These are phyloP conservation scores for Chrysotoxum bicinctum DNA, from an alignment of 2,888 invertebrate genomes.

Conservation along the genomic window DNA sequence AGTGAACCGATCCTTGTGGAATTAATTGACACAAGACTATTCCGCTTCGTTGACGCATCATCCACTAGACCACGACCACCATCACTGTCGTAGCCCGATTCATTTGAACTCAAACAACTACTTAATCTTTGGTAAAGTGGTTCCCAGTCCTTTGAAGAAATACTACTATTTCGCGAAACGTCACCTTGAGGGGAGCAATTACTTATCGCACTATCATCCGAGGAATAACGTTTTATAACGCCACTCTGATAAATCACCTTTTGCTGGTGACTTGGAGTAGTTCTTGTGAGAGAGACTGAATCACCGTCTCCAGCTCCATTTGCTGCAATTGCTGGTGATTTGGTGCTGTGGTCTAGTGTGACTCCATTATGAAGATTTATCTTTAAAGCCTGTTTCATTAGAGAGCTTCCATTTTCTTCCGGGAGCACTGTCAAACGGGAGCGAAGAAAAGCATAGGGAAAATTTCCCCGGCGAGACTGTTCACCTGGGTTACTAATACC, in stretches of 20 bases:
- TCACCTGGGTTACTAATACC: conserved; percentile 78
- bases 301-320: conserved; percentile 73
- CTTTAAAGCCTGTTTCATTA: conserved; percentile 77
- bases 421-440: conserved; percentile 90
- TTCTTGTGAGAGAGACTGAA: conserved; percentile 76
- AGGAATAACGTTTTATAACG: conserved; percentile 77
- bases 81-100: conserved; percentile 92
- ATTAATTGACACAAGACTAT: conserved; percentile 79
- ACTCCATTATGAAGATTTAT: conserved; percentile 35
- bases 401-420: conserved; percentile 86
- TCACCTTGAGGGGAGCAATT: conserved; percentile 80
- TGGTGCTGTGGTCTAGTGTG: conserved; percentile 41
- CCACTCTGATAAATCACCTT: conserved; percentile 77
- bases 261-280: conserved; percentile 76
- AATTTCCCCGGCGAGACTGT: conserved; percentile 85
- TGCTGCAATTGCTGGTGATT: conserved; percentile 63
- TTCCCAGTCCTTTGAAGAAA: conserved; percentile 84
- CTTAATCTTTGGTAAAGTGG: conserved; percentile 85
- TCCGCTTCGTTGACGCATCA: conserved; percentile 77
- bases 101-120: conserved; percentile 91
- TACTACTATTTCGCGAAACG: conserved; percentile 83
- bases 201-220: conserved; percentile 78
- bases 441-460: conserved; percentile 89
- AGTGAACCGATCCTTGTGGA: conserved; percentile 75
- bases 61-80: conserved; percentile 84